phyloP scores from a whole-genome alignment of 2,888 invertebrate genomes.

The Drosophila vallismaia region DNA sequence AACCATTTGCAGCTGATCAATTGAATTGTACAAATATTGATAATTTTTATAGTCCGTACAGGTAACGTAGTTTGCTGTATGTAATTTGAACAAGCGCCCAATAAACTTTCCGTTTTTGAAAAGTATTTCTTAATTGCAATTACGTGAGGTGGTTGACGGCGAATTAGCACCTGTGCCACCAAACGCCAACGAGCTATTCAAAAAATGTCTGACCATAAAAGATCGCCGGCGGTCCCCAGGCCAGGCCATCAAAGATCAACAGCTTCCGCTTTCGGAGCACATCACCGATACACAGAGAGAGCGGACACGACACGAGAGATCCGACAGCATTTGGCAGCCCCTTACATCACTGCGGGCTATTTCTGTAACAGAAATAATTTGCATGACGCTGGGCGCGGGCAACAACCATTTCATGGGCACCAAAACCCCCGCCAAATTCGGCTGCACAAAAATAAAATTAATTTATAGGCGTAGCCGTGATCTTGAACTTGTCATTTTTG shows the following conservation, averaged over 20 bases:
- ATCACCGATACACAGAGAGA: not conserved
- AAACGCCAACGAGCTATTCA: constrained; percentile 53
- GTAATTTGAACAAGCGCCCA: constrained; percentile 42
- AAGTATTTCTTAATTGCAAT: constrained; percentile 52
- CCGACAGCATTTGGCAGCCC: constrained; percentile 23
- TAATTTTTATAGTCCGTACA: constrained; percentile 10
- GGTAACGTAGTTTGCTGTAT: constrained; percentile 11
- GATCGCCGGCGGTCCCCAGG: constrained; percentile 18
- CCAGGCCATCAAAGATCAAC: constrained; percentile 30
- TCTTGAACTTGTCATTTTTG: constrained; percentile 81
- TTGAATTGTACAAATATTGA: constrained; percentile 41
- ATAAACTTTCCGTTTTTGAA: constrained; percentile 61
- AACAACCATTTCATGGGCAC: constrained; percentile 31
- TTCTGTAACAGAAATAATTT: constrained; percentile 45
- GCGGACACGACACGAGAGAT: not conserved
- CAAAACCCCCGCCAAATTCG: constrained; percentile 42
- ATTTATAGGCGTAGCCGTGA: constrained; percentile 67
- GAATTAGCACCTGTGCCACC: constrained; percentile 70
- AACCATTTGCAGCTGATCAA: constrained; percentile 24
- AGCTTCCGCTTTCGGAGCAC: constrained; percentile 56
- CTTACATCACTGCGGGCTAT: constrained; percentile 51
- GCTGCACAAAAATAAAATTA: constrained; percentile 69
- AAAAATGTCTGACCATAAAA: constrained; percentile 64
- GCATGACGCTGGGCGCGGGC: constrained; percentile 47
- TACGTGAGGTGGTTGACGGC: constrained; percentile 63